A percentile compares a stretch with the other conserved stretches of the same genome.
Conservation (phyloP, 2,113 vertebrate species). For the Gymnorhina tibicen region DNA sequence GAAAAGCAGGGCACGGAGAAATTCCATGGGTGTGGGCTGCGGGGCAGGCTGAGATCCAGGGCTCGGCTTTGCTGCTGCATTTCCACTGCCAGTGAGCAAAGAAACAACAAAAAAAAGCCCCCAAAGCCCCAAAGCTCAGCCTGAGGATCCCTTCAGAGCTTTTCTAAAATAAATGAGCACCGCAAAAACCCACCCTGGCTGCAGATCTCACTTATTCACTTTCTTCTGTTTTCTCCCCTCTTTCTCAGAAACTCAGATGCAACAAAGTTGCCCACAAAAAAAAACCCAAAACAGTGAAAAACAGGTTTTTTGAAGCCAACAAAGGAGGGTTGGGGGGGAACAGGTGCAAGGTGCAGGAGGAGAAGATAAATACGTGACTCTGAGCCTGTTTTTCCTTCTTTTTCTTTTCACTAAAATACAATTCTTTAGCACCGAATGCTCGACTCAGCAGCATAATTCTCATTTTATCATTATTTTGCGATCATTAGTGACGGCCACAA, state of each 20-base stretch:
- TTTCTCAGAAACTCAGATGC: slow-evolving; percentile 13
- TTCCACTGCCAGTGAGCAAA: not conserved
- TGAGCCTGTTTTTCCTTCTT: not conserved
- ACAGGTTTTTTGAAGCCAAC: not conserved
- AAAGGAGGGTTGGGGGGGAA: not conserved
- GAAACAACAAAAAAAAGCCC: not conserved
- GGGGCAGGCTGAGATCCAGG: not conserved
- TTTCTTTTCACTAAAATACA: not conserved
- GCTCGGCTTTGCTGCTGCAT: not conserved
- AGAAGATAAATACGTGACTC: not conserved
- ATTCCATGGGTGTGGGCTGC: rapidly evolving
- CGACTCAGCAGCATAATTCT: not conserved
- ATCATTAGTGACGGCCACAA: not conserved
- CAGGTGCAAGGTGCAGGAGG: not conserved
- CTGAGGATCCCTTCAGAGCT: not conserved
- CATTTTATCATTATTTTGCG: not conserved
- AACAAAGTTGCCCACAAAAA: not conserved
- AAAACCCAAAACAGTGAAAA: not conserved
- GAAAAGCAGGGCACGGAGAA: not conserved
- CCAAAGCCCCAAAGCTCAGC: not conserved
- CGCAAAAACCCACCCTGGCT: not conserved
- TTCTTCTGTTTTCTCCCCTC: not conserved
- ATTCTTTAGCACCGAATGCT: not conserved
- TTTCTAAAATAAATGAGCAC: not conserved
- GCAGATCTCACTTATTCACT: not conserved